Percentiles rank a stretch among this genome's conserved stretches.
Evolutionary conservation across 2,888 invertebrate species (phyloP).

Genomic region (Adelphocoris suturalis): DNA sequence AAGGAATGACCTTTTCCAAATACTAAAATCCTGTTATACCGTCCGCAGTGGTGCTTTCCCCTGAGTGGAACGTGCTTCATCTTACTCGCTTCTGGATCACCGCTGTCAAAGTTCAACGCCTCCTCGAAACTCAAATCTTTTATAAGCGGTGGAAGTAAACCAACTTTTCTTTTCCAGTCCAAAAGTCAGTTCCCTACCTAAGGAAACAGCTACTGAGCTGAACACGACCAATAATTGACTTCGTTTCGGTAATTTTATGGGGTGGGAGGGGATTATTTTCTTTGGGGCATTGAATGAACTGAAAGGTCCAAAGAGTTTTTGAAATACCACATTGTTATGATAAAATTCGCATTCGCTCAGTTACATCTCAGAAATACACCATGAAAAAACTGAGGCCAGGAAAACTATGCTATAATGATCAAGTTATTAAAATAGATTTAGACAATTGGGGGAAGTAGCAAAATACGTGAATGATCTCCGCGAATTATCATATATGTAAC

Average conservation of each 20-base stretch:
- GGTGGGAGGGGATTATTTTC: too few species aligned
- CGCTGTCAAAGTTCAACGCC: conserved; percentile 12
- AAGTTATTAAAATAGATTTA: too few species aligned
- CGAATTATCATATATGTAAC: too few species aligned
- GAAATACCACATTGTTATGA: too few species aligned
- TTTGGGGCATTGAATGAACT: too few species aligned
- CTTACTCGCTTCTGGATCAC: neutral
- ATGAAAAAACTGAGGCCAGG: too few species aligned
- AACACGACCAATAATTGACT: neutral
- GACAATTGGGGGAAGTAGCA: too few species aligned
- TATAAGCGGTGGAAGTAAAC: neutral
- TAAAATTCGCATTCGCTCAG: too few species aligned
- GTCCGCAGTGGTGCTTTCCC: neutral
- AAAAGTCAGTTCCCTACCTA: neutral
- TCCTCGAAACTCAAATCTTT: conserved; percentile 14
- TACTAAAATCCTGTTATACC: conserved; percentile 36
- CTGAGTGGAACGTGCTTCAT: conserved; percentile 29
- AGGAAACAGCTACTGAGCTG: neutral
- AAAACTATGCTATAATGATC: too few species aligned
- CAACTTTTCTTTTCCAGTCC: neutral
- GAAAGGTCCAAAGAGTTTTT: too few species aligned
- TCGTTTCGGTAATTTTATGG: neutral
- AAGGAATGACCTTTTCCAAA: conserved; percentile 31
- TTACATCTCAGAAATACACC: too few species aligned
- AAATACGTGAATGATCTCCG: too few species aligned